Evolutionary conservation across 2,797 vertebrate species (phyloP).

Genomic region (Leptodactylus fallax): DNA sequence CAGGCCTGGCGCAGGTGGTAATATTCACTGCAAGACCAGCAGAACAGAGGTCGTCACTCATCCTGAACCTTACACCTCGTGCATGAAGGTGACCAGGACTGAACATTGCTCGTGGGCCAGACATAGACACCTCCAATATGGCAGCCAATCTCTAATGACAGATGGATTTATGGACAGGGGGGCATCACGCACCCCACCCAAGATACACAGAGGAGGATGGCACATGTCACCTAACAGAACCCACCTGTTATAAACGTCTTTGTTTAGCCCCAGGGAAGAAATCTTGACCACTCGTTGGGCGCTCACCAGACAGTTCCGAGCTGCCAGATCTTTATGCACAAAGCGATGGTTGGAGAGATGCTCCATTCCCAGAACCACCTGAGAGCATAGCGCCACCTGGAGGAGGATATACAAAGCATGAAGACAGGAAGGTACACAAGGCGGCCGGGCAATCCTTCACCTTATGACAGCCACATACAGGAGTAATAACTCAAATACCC

Average conservation of each 20-base stretch:
- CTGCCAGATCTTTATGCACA: conserved; percentile 94
- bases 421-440: no score
- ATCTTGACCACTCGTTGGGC: conserved; percentile 92
- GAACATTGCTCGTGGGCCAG: no score
- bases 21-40: conserved; percentile 83
- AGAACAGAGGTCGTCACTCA: neutral
- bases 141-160: no score
- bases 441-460: no score
- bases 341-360: conserved; percentile 93
- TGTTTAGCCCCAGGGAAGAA: conserved; percentile 92
- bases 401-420: conserved; percentile 21
- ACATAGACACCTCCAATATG: no score
- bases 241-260: conserved; percentile 97
- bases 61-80: neutral
- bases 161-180: no score
- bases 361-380: conserved; percentile 96
- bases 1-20: conserved; percentile 93
- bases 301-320: conserved; percentile 93
- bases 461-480: no score
- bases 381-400: conserved; percentile 92
- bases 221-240: neutral
- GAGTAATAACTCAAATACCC: no score
- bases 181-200: neutral
- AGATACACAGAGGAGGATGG: neutral
- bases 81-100: no score